Conservation (phyloP, 2,113 vertebrate species). For the Mastomys natalensis region DNA sequence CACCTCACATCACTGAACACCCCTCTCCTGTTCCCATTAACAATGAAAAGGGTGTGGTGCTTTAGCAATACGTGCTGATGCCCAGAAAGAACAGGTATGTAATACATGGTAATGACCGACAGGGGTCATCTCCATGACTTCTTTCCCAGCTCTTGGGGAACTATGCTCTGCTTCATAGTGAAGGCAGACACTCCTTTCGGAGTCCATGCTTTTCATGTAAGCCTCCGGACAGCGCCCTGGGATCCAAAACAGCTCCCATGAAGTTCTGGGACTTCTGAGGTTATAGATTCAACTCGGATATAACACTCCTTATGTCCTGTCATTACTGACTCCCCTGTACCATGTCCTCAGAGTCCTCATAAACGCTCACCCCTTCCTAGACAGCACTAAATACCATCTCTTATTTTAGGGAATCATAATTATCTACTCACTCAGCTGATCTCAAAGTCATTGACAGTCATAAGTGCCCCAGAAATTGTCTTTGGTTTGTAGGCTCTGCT, state of each 20-base stretch:
- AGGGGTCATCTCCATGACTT: too few relatives aligned
- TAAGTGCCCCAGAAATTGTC: background rate
- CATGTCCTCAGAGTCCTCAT: background rate
- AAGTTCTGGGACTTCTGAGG: conserved; percentile 25
- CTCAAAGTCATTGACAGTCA: conserved; percentile 24
- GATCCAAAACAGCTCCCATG: background rate
- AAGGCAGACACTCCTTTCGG: background rate
- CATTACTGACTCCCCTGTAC: background rate
- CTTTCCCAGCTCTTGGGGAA: background rate
- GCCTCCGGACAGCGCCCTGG: background rate
- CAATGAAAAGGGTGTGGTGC: background rate
- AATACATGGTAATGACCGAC: background rate
- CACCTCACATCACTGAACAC: background rate
- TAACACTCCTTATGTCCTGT: background rate
- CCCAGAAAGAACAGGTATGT: background rate
- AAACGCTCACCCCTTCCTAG: conserved; percentile 61
- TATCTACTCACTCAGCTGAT: background rate
- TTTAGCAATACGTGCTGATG: background rate
- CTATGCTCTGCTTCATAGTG: background rate
- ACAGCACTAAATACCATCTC: conserved; percentile 51
- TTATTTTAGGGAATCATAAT: conserved; percentile 35
- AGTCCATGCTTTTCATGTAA: background rate
- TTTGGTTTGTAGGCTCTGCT: conserved; percentile 47
- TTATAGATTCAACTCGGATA: background rate
- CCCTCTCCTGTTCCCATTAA: background rate